Conservation (phyloP, 2,888 invertebrate species). For the Caenorhabditis sp. region DNA sequence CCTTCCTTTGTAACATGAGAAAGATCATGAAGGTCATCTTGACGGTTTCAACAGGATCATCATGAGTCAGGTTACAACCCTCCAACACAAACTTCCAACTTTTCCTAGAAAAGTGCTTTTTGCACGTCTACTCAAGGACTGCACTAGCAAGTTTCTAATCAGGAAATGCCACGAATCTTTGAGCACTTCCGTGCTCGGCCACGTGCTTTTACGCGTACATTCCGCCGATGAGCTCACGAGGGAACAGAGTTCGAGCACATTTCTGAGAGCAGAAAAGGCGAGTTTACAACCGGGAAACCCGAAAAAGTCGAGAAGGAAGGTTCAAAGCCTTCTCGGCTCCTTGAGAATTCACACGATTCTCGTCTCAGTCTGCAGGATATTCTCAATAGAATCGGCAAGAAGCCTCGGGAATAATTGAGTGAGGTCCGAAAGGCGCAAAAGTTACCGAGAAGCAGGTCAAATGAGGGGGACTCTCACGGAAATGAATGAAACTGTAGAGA, state of each 20-base stretch:
- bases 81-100: too few species aligned
- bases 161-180: constrained; percentile 6
- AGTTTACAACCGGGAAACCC: neutral
- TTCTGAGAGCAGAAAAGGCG: neutral
- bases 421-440: neutral
- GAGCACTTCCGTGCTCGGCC: neutral
- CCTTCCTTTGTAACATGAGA: too few species aligned
- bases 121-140: neutral
- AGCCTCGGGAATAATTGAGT: constrained; percentile 3
- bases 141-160: neutral
- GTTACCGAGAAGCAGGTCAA: neutral
- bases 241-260: too few species aligned
- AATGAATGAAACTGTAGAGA: too few species aligned
- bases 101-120: too few species aligned
- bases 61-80: too few species aligned
- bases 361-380: constrained; percentile 7
- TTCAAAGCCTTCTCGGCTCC: too few species aligned
- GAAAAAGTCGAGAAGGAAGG: neutral
- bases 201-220: constrained; percentile 5
- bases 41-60: too few species aligned
- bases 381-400: constrained; percentile 2
- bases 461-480: neutral
- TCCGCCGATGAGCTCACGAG: neutral
- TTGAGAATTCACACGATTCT: neutral
- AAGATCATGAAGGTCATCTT: too few species aligned